Conservation (phyloP, 2,888 invertebrate species). For the Ypsolopha sequella region DNA sequence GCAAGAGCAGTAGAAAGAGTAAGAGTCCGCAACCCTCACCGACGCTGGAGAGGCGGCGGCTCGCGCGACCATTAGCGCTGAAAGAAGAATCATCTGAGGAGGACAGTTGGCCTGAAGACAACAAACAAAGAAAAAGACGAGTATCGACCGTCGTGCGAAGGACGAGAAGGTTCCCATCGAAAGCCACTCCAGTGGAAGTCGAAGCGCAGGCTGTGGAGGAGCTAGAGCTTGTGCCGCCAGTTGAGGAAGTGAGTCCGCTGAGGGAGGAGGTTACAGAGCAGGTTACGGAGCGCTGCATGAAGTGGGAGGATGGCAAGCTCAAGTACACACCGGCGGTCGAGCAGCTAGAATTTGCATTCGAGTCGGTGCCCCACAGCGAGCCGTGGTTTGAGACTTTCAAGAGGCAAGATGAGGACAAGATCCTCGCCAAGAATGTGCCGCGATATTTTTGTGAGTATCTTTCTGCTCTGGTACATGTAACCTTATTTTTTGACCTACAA, state of each 20-base stretch:
- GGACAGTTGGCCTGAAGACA: conserved; percentile 53
- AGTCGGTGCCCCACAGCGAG: conserved; percentile 78
- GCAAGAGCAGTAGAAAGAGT: conserved; percentile 51
- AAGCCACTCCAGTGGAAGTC: conserved; percentile 11
- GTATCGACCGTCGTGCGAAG: conserved; percentile 26
- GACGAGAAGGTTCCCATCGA: conserved; percentile 18
- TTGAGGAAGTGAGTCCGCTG: conserved; percentile 26
- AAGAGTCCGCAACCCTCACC: conserved; percentile 37
- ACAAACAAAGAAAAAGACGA: conserved; percentile 34
- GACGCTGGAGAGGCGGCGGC: conserved; percentile 35
- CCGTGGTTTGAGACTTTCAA: conserved; percentile 85
- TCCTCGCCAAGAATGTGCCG: conserved; percentile 72
- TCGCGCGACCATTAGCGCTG: conserved; percentile 47
- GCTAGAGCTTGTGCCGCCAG: conserved; percentile 9
- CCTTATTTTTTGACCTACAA: too few species aligned
- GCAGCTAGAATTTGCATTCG: conserved; percentile 80
- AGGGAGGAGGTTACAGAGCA: conserved; percentile 41
- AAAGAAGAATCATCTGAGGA: conserved; percentile 63
- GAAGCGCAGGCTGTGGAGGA: conserved; percentile 6
- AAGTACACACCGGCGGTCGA: conserved; percentile 68
- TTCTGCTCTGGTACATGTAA: background rate
- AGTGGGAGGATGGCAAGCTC: conserved; percentile 57
- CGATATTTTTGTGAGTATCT: conserved; percentile 64
- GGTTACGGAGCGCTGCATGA: conserved; percentile 44
- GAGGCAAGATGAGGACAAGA: conserved; percentile 80